Conservation (phyloP, 2,113 vertebrate genomes). For the Pseudolaguvia tuberculata region DNA sequence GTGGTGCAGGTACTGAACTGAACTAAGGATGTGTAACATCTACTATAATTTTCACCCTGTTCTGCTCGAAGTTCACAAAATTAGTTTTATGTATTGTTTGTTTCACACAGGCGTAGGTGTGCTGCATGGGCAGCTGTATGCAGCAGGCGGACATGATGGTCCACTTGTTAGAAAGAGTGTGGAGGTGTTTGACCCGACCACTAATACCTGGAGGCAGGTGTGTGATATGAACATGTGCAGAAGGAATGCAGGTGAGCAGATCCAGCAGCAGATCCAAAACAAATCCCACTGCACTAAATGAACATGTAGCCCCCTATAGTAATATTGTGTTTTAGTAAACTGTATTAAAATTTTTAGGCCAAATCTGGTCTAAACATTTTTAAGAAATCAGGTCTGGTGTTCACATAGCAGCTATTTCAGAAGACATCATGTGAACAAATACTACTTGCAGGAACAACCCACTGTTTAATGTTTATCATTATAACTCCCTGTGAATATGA, state of each 20-base stretch:
- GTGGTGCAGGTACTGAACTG: slow-evolving; percentile 79
- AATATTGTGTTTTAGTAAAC: no score
- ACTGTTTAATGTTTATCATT: no score
- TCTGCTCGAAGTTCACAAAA: background rate
- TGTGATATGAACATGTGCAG: slow-evolving; percentile 98
- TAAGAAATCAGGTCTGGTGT: no score
- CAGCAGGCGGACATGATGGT: slow-evolving; percentile 88
- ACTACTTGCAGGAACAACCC: no score
- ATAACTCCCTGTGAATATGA: no score
- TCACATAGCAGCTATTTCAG: no score
- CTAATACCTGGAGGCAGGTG: slow-evolving; percentile 87
- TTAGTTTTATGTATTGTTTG: background rate
- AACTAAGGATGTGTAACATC: background rate
- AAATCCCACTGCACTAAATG: no score
- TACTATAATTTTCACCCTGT: background rate
- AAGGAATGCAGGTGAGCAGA: slow-evolving; percentile 83
- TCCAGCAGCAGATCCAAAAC: no score
- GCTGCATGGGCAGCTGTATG: slow-evolving; percentile 83
- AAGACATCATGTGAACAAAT: no score
- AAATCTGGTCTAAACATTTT: no score
- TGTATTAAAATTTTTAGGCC: no score
- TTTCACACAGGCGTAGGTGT: slow-evolving; percentile 82
- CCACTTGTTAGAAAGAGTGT: slow-evolving; percentile 95
- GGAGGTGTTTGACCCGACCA: slow-evolving; percentile 84
- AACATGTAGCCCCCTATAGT: no score